A percentile compares a stretch with the other conserved stretches of the same genome.
These are phyloP conservation scores for Chrysemys picta DNA, from an alignment of 2,113 vertebrate genomes.

Conservation along the genomic window DNA sequence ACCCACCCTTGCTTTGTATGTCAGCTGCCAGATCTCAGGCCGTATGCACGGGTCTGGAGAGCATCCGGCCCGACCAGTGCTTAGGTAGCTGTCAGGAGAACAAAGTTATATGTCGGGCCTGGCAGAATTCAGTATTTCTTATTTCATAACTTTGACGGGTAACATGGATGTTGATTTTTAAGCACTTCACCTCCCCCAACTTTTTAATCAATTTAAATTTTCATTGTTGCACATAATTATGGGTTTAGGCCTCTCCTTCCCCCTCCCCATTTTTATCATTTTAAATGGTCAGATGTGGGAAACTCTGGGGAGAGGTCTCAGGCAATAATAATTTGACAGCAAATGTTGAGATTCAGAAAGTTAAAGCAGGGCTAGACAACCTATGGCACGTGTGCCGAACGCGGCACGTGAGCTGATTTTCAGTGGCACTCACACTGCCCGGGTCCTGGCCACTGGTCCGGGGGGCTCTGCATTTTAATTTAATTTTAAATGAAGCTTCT, in stretches of 20 bases:
- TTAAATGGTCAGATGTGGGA: neutral
- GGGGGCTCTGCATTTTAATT: no score
- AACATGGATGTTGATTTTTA: neutral
- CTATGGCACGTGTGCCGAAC: no score
- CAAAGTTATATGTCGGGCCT: neutral
- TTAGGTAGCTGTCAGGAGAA: neutral
- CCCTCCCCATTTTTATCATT: neutral
- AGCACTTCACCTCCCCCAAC: neutral
- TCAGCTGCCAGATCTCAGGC: neutral
- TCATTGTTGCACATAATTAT: neutral
- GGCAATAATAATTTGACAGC: neutral
- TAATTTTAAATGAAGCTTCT: no score
- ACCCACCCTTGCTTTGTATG: neutral
- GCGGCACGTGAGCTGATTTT: no score
- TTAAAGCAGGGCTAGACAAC: no score
- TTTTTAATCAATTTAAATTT: neutral
- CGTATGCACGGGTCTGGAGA: fast-evolving
- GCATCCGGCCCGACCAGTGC: neutral
- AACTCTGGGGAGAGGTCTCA: neutral
- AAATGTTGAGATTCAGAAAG: neutral
- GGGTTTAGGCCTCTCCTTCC: neutral
- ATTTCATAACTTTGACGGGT: neutral
- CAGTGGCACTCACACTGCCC: no score
- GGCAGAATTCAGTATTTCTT: neutral
- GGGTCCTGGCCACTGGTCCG: no score